Evolutionary conservation across 2,113 vertebrate genomes (phyloP).

Genomic region (Grantiella picta): DNA sequence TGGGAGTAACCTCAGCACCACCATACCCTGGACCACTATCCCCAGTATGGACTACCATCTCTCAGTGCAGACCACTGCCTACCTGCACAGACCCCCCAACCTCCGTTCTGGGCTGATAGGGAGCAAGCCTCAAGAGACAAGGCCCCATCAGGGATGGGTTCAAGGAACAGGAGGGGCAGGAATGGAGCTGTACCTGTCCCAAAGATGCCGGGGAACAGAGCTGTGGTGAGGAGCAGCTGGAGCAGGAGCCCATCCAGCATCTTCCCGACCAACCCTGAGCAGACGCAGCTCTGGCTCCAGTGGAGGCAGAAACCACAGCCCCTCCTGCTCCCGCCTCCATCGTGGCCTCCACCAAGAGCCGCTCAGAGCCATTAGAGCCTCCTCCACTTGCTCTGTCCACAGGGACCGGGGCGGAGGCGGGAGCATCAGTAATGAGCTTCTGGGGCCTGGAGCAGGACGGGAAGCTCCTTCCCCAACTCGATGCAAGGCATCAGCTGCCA

Average conservation of each 20-base stretch:
- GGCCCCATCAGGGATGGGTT: not conserved
- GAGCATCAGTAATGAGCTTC: slow-evolving; percentile 15
- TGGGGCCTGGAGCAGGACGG: not conserved
- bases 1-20: not conserved
- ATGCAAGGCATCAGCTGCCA: fast-evolving
- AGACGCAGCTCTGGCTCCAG: not conserved
- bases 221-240: not conserved
- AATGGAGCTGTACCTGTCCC: slow-evolving; percentile 9
- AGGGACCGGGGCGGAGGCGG: not conserved
- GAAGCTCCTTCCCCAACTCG: not conserved
- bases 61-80: not conserved
- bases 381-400: slow-evolving; percentile 4
- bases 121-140: not conserved
- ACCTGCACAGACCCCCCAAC: not conserved
- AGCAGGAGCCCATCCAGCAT: slow-evolving; percentile 17
- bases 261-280: not conserved
- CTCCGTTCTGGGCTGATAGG: fast-evolving
- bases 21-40: not conserved
- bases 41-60: fast-evolving
- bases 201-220: not conserved
- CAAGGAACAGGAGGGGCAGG: not conserved
- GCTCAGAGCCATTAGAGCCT: slow-evolving; percentile 48
- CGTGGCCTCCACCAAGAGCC: not conserved
- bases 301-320: slow-evolving; percentile 42
- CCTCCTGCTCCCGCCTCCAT: slow-evolving; percentile 51